Base-by-base conservation (phyloP, 1,140 invertebrate species). In the Phocides pigmalion region DNA sequence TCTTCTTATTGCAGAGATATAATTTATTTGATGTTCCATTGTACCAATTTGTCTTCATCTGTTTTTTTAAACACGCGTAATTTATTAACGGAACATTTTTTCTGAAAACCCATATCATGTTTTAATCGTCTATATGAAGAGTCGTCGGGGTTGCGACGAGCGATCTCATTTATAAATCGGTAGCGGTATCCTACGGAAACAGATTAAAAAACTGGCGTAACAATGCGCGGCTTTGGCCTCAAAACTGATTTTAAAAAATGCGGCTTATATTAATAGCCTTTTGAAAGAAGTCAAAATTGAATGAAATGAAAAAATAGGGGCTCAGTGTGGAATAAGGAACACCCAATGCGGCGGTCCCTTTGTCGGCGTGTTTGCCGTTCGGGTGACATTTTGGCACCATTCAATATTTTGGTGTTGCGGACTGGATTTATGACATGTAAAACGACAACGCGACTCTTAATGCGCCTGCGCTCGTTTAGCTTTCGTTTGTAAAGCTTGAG, bases 321-420 rank as follows among this genome's bases (percentile, higher is more conserved):
- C 84, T 88, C 84, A 78, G 74, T 66, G 70, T 66, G 66, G 73
- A 70, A 76, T 79, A 82, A 80, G 76, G 86, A 90, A 88, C 88
- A 90, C 90, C 90, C 86, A 90, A 79, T 42, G 82, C 56, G 89
- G 86, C 90, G 90, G 88, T 68, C 4, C 67, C 79, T 90, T 89
- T 89, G 87, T 87, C 87, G 90, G 89, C 76, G 2, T 75, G 82
- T 89, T 91, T 90, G 81, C 76, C 56, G 65, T 77, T 77, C 76
- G 74, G 84, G 83, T 90, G 89, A 90, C 89, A 92, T 87, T 92
- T 90, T 92, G 87, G 82, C 87, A 89, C 88, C 86, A 90, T 92
- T 89, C 89, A 90, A 89, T 92, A 89, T 88, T 84, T 87, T 83
- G 86, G 81, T 87, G 83, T 86, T 76, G 79, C 83, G 83, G 83